Percentiles rank a stretch among this genome's conserved stretches.
Evolutionary conservation across 2,888 invertebrate genomes (phyloP).

Genomic region (Gasteruption jaculator): DNA sequence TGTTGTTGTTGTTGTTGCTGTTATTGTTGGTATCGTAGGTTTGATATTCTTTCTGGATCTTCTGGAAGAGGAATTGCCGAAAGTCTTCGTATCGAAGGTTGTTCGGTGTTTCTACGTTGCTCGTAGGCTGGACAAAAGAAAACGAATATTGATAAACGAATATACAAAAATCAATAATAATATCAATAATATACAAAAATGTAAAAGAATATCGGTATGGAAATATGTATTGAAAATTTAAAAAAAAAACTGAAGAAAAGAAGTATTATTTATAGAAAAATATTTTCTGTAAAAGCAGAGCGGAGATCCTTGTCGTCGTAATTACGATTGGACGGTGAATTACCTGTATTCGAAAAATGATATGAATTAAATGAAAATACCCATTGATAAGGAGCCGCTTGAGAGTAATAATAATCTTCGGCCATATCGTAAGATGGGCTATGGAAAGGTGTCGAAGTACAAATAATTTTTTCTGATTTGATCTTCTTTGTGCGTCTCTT

Average conservation of each 20-base stretch:
- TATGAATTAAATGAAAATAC: too few relatives aligned
- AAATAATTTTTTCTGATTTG: slow-evolving; percentile 25
- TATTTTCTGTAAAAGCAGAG: background rate
- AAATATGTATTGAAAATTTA: background rate
- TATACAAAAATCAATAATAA: too few relatives aligned
- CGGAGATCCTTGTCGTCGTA: slow-evolving; percentile 3
- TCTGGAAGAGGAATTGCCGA: slow-evolving; percentile 35
- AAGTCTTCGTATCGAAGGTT: slow-evolving; percentile 38
- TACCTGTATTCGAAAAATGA: background rate
- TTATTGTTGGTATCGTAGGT: slow-evolving; percentile 32
- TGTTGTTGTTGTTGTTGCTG: slow-evolving; percentile 33
- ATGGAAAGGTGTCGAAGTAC: slow-evolving; percentile 34
- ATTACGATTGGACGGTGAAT: too few relatives aligned
- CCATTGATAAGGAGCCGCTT: slow-evolving; percentile 39
- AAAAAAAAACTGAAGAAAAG: background rate
- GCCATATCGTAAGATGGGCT: slow-evolving; percentile 36
- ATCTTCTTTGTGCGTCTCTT: slow-evolving; percentile 37
- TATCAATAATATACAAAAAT: slow-evolving; percentile 23
- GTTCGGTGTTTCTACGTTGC: slow-evolving; percentile 33
- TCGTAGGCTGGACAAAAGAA: too few relatives aligned
- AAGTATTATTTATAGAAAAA: background rate
- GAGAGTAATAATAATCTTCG: slow-evolving; percentile 37
- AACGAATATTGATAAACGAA: too few relatives aligned
- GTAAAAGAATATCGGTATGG: background rate
- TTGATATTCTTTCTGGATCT: slow-evolving; percentile 34